Evolutionary conservation across 2,113 vertebrate species (phyloP).

Genomic region (Enhydra lutris): DNA sequence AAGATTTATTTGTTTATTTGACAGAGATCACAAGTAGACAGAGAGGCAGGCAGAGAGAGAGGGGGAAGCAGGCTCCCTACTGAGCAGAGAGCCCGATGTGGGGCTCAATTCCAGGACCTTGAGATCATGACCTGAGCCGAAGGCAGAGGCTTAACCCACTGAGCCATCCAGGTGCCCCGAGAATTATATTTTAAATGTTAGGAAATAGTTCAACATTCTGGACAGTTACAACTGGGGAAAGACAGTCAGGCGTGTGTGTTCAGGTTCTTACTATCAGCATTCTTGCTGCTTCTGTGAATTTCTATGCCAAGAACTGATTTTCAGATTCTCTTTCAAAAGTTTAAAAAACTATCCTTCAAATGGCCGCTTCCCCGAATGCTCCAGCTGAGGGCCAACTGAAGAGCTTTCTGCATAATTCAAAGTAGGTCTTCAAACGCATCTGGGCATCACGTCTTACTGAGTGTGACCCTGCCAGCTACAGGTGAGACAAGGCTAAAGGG

Average conservation of each 20-base stretch:
- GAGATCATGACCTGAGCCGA: too few relatives aligned
- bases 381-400: background rate
- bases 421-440: background rate
- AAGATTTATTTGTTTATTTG: too few relatives aligned
- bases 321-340: background rate
- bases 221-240: background rate
- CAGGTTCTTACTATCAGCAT: background rate
- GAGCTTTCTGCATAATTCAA: background rate
- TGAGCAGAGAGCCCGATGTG: too few relatives aligned
- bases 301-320: background rate
- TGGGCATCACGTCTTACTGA: background rate
- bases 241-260: fast-evolving
- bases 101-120: too few relatives aligned
- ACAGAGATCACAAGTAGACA: too few relatives aligned
- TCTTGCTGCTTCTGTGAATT: background rate
- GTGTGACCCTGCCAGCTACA: background rate
- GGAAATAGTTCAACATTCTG: background rate
- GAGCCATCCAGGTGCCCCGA: background rate
- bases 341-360: background rate
- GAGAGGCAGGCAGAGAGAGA: too few relatives aligned
- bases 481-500: fast-evolving
- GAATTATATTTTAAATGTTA: background rate
- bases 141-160: too few relatives aligned
- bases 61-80: too few relatives aligned
- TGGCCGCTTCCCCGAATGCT: background rate